Conservation (phyloP, 2,888 invertebrate species). For the Netelia virgata region DNA sequence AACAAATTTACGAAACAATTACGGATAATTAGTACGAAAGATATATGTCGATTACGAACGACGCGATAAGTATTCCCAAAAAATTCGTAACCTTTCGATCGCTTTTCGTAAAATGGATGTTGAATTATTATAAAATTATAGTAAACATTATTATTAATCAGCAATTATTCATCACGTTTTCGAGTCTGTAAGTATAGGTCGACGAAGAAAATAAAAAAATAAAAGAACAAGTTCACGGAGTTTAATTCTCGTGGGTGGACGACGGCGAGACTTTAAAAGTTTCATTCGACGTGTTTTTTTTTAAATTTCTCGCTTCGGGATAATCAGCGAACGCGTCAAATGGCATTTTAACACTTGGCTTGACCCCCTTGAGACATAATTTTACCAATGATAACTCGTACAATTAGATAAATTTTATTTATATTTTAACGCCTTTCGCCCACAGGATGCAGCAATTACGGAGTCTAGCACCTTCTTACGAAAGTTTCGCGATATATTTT, state of each 20-base stretch:
- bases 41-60: neutral
- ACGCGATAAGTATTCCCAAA: neutral
- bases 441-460: conserved; percentile 56
- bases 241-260: conserved; percentile 54
- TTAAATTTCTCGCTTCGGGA: conserved; percentile 41
- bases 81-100: neutral
- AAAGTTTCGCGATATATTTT: conserved; percentile 11
- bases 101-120: neutral
- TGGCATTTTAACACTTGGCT: conserved; percentile 38
- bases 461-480: conserved; percentile 36
- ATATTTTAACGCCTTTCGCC: conserved; percentile 32
- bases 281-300: conserved; percentile 32
- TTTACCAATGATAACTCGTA: conserved; percentile 43
- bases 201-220: neutral
- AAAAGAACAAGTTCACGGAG: conserved; percentile 27
- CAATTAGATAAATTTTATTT: conserved; percentile 49
- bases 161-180: neutral
- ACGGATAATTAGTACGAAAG: neutral
- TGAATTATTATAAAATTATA: neutral
- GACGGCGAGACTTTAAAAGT: conserved; percentile 44
- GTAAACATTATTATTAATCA: too few species aligned
- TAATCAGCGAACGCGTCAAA: conserved; percentile 48
- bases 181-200: conserved; percentile 22
- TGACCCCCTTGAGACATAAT: conserved; percentile 33
- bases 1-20: neutral